Evolutionary conservation across 2,113 vertebrate genomes (phyloP).

Genomic region (Macaca fascicularis): DNA sequence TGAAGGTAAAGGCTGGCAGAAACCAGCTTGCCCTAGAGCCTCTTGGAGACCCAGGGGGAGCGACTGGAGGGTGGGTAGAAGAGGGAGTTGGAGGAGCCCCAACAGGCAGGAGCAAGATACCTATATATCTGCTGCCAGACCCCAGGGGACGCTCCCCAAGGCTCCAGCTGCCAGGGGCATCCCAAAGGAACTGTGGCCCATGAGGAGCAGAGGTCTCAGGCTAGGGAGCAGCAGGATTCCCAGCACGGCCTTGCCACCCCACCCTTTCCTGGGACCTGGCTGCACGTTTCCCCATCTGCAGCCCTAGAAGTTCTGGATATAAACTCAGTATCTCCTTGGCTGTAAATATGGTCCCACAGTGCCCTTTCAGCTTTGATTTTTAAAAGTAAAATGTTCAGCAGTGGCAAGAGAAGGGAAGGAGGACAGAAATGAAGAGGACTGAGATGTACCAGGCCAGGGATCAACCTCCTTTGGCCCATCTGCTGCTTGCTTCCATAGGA

Average conservation of each 20-base stretch:
- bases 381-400: conserved; percentile 19
- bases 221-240: neutral
- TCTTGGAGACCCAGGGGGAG: neutral
- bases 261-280: neutral
- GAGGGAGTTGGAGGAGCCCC: neutral
- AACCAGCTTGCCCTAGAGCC: neutral
- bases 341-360: conserved; percentile 9
- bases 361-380: conserved; percentile 45
- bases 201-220: neutral
- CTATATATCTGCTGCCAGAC: neutral
- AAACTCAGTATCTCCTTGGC: neutral
- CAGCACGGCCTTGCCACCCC: neutral
- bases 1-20: neutral
- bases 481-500: neutral
- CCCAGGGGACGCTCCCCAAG: neutral
- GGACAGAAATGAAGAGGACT: neutral
- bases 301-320: neutral
- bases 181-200: neutral
- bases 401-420: neutral
- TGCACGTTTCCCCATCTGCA: neutral
- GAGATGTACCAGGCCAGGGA: neutral
- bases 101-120: neutral
- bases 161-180: neutral
- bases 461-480: neutral
- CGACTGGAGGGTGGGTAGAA: neutral